A percentile compares a stretch with the other conserved stretches of the same genome.
Conservation (phyloP, 2,888 invertebrate genomes). For the Rhyacophila evoluta region DNA sequence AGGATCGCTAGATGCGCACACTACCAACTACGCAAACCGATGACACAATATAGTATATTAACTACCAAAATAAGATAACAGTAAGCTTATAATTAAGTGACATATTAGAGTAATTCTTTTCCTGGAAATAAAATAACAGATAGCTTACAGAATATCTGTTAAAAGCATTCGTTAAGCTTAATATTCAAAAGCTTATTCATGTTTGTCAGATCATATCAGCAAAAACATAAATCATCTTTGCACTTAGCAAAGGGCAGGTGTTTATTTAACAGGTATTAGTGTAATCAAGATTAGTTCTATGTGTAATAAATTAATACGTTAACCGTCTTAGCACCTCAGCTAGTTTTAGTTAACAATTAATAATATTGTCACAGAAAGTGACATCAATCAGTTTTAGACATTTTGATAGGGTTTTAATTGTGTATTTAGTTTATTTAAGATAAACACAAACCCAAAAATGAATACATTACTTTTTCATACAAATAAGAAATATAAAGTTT, state of each 20-base stretch:
- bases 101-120: too few relatives aligned
- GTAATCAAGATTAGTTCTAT: neutral
- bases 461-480: too few relatives aligned
- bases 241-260: neutral
- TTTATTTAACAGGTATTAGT: neutral
- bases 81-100: too few relatives aligned
- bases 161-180: neutral
- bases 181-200: neutral
- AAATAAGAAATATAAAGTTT: too few relatives aligned
- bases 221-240: conserved; percentile 15
- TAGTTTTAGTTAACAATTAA: neutral
- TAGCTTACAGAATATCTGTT: neutral
- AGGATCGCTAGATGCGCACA: too few relatives aligned
- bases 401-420: too few relatives aligned
- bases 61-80: too few relatives aligned
- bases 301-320: neutral
- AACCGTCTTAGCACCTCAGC: neutral
- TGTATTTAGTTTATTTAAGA: too few relatives aligned
- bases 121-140: neutral
- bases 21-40: too few relatives aligned
- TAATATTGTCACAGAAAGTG: neutral
- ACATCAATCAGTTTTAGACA: too few relatives aligned
- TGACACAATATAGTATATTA: too few relatives aligned
- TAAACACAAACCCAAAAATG: too few relatives aligned
- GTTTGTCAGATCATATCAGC: conserved; percentile 7